Percentiles rank a stretch among this genome's conserved stretches.
Conservation (phyloP, 2,113 vertebrate species). For the Pionites leucogaster region DNA sequence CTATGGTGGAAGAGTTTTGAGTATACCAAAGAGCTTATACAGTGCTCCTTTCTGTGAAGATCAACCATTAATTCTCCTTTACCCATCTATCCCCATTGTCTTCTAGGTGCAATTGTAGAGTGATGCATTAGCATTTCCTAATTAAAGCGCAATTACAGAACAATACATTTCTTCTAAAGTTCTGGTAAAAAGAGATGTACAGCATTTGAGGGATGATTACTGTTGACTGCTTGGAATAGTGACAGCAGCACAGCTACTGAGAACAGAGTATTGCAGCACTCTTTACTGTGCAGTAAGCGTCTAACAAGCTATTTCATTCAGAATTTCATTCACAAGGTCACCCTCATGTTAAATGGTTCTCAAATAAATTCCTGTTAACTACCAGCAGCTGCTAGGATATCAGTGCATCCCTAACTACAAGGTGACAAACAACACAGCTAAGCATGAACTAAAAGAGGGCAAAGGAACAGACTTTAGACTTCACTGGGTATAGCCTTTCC, state of each 20-base stretch:
- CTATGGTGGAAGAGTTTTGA: background rate
- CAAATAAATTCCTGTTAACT: slow-evolving; percentile 14
- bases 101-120: background rate
- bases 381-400: slow-evolving; percentile 1
- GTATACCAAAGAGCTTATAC: background rate
- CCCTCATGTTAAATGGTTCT: background rate
- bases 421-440: background rate
- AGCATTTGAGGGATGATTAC: background rate
- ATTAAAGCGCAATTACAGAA: background rate
- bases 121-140: background rate
- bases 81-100: background rate
- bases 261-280: background rate
- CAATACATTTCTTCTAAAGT: background rate
- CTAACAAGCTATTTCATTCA: slow-evolving; percentile 29
- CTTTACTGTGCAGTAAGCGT: background rate
- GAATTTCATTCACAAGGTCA: slow-evolving; percentile 39
- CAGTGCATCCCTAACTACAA: background rate
- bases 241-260: background rate
- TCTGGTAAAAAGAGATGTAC: background rate
- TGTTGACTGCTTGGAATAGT: background rate
- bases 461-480: background rate
- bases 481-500: background rate
- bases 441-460: background rate
- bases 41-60: background rate
- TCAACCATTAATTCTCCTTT: background rate